These are phyloP conservation scores for Opisthograptis luteolata DNA, from an alignment of 2,888 invertebrate species.

Conservation along the genomic window DNA sequence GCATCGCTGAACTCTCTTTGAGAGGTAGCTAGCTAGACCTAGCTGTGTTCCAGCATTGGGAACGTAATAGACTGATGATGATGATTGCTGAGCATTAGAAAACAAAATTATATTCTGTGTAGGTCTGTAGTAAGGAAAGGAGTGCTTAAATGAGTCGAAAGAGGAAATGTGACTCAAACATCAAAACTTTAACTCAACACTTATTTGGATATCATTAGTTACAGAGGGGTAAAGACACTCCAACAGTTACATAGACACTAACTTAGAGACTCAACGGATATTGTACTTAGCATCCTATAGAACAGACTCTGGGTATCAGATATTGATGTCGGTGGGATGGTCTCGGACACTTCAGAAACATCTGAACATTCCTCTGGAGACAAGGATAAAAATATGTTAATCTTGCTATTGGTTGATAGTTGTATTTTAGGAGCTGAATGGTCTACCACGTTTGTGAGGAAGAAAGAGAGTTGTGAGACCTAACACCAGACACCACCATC, in stretches of 20 bases:
- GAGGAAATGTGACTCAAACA: background rate
- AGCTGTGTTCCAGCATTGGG: no score
- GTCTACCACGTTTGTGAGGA: no score
- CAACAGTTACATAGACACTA: constrained; percentile 18
- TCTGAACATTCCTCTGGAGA: constrained; percentile 62
- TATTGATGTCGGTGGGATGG: constrained; percentile 41
- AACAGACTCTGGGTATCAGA: constrained; percentile 60
- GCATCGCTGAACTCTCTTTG: no score
- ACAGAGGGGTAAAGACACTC: constrained; percentile 12
- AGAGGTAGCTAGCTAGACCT: no score
- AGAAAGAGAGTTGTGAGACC: no score
- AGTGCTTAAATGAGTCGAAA: background rate
- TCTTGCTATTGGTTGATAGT: background rate
- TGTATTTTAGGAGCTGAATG: no score
- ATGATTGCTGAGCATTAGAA: no score
- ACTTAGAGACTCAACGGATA: constrained; percentile 64
- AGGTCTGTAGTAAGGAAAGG: no score
- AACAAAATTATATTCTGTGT: no score
- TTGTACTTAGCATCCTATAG: constrained; percentile 75
- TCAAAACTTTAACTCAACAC: background rate
- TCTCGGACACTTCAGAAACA: constrained; percentile 42
- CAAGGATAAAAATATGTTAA: constrained; percentile 29
- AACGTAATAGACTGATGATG: no score
- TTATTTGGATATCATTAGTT: constrained; percentile 4
- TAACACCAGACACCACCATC: no score